These are phyloP conservation scores for Metalampra italica DNA, from an alignment of 2,888 invertebrate genomes.

Conservation along the genomic window DNA sequence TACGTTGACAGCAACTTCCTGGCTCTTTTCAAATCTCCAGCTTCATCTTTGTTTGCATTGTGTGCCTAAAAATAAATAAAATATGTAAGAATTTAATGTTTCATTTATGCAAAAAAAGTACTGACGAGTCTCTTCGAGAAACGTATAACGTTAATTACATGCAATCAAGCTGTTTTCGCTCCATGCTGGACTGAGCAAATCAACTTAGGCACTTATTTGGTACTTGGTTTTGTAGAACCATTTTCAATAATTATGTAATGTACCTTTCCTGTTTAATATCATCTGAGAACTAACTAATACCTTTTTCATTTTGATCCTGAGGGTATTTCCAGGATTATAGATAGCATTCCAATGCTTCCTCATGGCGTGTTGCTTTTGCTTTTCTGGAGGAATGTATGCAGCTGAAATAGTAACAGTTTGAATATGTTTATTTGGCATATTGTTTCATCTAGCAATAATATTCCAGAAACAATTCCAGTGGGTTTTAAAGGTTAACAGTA, in stretches of 20 bases:
- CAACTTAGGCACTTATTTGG: no score
- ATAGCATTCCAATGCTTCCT: slow-evolving; percentile 71
- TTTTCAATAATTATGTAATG: no score
- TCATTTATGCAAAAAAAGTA: no score
- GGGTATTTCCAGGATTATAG: slow-evolving; percentile 62
- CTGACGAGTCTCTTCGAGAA: no score
- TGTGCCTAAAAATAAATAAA: slow-evolving; percentile 38
- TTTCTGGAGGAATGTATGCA: slow-evolving; percentile 82
- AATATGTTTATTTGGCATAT: no score
- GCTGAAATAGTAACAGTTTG: slow-evolving; percentile 65
- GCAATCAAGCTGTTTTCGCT: no score
- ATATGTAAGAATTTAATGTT: not conserved
- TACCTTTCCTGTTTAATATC: no score
- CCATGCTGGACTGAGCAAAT: no score
- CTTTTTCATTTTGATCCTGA: slow-evolving; percentile 58
- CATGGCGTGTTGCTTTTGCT: slow-evolving; percentile 78
- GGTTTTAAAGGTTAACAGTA: no score
- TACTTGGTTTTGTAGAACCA: no score
- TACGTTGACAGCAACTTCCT: slow-evolving; percentile 56
- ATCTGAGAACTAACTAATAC: slow-evolving; percentile 20
- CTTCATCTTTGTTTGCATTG: slow-evolving; percentile 56
- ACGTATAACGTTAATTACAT: no score
- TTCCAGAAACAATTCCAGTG: no score
- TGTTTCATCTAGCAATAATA: not conserved
- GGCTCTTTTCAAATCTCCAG: slow-evolving; percentile 53